Evolutionary conservation across 1,140 invertebrate genomes (phyloP).

Genomic region (Orchesella cincta): DNA sequence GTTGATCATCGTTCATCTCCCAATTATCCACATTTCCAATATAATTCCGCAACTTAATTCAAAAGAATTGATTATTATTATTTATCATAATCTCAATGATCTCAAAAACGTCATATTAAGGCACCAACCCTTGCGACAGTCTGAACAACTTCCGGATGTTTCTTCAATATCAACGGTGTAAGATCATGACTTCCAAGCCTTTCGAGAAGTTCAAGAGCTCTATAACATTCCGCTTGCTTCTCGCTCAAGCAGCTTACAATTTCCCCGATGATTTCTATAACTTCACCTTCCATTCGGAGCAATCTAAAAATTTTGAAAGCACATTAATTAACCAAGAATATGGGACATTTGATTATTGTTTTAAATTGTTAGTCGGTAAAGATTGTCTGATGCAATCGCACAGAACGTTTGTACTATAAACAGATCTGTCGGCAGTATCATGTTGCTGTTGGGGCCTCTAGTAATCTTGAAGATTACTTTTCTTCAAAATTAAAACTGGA

Average conservation of each 20-base stretch:
- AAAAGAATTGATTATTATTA: conserved; percentile 3
- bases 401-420: conserved; percentile 16
- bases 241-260: conserved; percentile 70
- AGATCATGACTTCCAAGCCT: conserved; percentile 59
- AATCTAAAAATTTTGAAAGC: conserved; percentile 60
- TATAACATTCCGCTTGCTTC: conserved; percentile 66
- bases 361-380: not conserved
- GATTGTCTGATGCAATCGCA: conserved; percentile 31
- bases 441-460: conserved; percentile 27
- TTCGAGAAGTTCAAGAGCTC: conserved; percentile 47
- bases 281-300: conserved; percentile 68
- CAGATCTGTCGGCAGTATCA: conserved; percentile 40
- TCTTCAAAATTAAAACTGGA: conserved; percentile 34
- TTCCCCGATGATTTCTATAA: conserved; percentile 72
- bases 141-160: conserved; percentile 78
- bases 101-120: conserved; percentile 17
- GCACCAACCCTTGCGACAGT: conserved; percentile 60
- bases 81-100: conserved; percentile 15
- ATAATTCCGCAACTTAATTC: conserved; percentile 64
- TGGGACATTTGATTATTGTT: not conserved
- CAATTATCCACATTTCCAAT: conserved; percentile 73
- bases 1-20: conserved; percentile 66
- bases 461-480: conserved; percentile 33
- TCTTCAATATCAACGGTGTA: conserved; percentile 77
- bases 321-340: conserved; percentile 7